Base-by-base conservation (phyloP, 1,140 invertebrate genomes). In the Temnothorax longispinosus region DNA sequence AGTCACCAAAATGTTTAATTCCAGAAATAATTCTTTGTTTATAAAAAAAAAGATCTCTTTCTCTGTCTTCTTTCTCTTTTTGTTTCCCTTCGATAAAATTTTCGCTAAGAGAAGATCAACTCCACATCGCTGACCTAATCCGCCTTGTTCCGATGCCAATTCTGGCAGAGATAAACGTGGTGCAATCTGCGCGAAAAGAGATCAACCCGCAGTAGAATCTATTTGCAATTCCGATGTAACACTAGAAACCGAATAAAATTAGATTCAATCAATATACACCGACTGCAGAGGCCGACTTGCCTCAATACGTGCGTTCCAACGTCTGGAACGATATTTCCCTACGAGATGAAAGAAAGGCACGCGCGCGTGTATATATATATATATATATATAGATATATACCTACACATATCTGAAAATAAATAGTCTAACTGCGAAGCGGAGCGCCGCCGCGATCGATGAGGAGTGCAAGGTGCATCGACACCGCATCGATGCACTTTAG, bases 381-480 rank as follows among this genome's bases (percentile, higher is more conserved):
- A n/a, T 47, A 13, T 38, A 72, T 60, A 60, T 21, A 2, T 18
- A 27, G 41, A 11, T 41, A 13, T 56, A 18, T 21, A 60, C 27
- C 27, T 27, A 27, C 27, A 27, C 27, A 27, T 21, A 2, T 18
- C 27, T 3, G 80, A 60, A 60, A 84, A 84, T 75, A 84, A 84
- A 84, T 84, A 74, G 69, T 82, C 27, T 80, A 44, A 21, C 6
- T 32, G 32, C 44, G 44, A 80, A 2, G 50, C 32, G 44, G 15
- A 56, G 38, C 67, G 80, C 21, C 82, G 38, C 67, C 50, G 47
- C 74, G 82, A 78, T 85, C 82, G 82, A 86, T 74, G 62, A 71
- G 21, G 62, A 85, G 58, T 69, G 74, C 87, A 78, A 78, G 38
- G 50, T 62, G 58, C 82, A 85, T 85, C 82, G 82, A 85, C 75